phyloP scores from a whole-genome alignment of 2,888 invertebrate species.

The Choristoneura rosaceana region DNA sequence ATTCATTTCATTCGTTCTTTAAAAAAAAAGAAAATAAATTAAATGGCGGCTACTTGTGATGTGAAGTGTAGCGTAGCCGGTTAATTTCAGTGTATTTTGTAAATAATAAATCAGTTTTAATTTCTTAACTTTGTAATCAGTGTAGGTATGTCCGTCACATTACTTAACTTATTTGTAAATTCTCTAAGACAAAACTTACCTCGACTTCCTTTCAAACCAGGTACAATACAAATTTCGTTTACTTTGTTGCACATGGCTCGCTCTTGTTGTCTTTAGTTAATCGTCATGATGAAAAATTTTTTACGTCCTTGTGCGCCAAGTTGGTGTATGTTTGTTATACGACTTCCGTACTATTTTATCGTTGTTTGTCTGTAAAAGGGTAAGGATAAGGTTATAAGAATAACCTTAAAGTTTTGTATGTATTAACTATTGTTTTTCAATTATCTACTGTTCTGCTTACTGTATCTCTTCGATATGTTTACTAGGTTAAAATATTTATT shows the following conservation, averaged over 20 bases:
- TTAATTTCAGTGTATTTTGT: neutral
- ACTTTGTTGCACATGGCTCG: neutral
- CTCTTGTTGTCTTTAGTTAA: neutral
- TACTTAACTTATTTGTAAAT: constrained; percentile 70
- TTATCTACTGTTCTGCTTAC: too few relatives aligned
- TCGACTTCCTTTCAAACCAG: constrained; percentile 66
- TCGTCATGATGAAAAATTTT: neutral
- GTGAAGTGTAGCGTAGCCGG: neutral
- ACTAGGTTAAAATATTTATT: neutral
- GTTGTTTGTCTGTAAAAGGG: neutral
- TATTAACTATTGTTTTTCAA: neutral
- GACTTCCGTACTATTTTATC: neutral
- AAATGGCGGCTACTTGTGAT: neutral
- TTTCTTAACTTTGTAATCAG: neutral
- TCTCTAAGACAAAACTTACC: constrained; percentile 67
- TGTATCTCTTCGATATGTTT: neutral
- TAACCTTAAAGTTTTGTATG: neutral
- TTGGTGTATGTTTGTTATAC: neutral
- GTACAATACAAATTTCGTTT: constrained; percentile 53
- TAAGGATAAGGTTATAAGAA: too few relatives aligned
- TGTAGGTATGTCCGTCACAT: constrained; percentile 76
- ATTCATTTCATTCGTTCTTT: neutral
- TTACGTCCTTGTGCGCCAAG: too few relatives aligned
- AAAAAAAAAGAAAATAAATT: constrained; percentile 8
- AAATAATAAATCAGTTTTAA: neutral